These are phyloP conservation scores for Hemibates koningsi DNA, from an alignment of 2,113 vertebrate species.

Conservation along the genomic window DNA sequence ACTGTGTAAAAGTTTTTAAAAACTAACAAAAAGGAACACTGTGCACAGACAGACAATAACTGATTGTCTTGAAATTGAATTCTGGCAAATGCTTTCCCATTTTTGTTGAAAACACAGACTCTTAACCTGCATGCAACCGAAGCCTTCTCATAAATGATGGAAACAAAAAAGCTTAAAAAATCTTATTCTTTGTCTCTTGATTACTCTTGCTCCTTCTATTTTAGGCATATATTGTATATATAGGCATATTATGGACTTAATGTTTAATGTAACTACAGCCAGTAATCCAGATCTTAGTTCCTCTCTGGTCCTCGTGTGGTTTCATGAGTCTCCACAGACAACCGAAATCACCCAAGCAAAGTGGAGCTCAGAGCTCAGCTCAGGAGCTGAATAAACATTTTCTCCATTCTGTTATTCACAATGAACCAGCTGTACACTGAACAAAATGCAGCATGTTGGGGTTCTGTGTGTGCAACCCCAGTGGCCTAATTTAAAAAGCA, in stretches of 20 bases:
- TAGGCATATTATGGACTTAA: not conserved
- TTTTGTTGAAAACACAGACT: not conserved
- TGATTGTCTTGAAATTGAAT: not conserved
- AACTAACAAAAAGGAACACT: not conserved
- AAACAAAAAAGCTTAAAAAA: not conserved
- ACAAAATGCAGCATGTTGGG: not conserved
- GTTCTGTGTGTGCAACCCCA: conserved; percentile 27
- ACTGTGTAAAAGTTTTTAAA: not conserved
- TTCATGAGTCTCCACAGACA: not conserved
- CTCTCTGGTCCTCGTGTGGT: not conserved
- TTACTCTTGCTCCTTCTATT: not conserved
- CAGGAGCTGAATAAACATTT: not conserved
- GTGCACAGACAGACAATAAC: not conserved
- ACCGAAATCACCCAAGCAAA: not conserved
- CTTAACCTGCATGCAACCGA: not conserved
- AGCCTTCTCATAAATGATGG: not conserved
- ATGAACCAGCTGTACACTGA: not conserved
- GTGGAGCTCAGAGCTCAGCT: not conserved
- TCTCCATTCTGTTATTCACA: not conserved
- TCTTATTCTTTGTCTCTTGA: not conserved
- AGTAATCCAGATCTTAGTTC: not conserved
- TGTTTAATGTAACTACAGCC: not conserved
- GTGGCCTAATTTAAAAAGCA: conserved; percentile 81
- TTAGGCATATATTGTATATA: not conserved
- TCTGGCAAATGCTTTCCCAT: not conserved